phyloP scores from a whole-genome alignment of 2,113 vertebrate species.

The Oryzias celebensis region DNA sequence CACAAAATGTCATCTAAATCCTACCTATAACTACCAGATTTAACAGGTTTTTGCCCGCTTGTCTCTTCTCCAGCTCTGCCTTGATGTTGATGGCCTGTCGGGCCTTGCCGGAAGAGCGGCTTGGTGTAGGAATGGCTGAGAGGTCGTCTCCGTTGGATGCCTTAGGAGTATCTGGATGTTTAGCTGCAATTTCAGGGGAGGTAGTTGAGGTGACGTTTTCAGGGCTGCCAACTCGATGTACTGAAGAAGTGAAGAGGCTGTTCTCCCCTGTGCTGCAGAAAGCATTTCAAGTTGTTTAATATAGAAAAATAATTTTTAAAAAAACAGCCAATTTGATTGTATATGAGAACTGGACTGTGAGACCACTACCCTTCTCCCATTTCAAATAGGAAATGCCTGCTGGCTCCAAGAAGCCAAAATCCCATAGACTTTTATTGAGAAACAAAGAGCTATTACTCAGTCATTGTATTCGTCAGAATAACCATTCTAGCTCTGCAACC shows the following conservation, averaged over 20 bases:
- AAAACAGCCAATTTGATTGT: too few relatives aligned
- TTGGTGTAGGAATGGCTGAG: constrained; percentile 60
- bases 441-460: too few relatives aligned
- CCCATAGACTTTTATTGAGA: too few relatives aligned
- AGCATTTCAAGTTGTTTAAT: neutral
- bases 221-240: constrained; percentile 73
- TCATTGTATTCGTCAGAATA: too few relatives aligned
- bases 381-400: too few relatives aligned
- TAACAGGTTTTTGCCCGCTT: constrained; percentile 92
- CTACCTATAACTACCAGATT: constrained; percentile 98
- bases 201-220: constrained; percentile 64
- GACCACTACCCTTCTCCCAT: too few relatives aligned
- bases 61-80: constrained; percentile 92
- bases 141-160: constrained; percentile 72
- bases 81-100: constrained; percentile 88
- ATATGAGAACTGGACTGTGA: too few relatives aligned
- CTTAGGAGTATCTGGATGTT: constrained; percentile 72
- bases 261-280: constrained; percentile 80
- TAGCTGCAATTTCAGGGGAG: constrained; percentile 36
- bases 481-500: too few relatives aligned
- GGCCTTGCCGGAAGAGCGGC: constrained; percentile 83
- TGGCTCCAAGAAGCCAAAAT: too few relatives aligned
- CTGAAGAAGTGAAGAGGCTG: constrained; percentile 61
- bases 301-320: too few relatives aligned
- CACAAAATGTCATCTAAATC: constrained; percentile 2